phyloP scores from a whole-genome alignment of 2,797 vertebrate genomes.

The Acanthurus lineatus region DNA sequence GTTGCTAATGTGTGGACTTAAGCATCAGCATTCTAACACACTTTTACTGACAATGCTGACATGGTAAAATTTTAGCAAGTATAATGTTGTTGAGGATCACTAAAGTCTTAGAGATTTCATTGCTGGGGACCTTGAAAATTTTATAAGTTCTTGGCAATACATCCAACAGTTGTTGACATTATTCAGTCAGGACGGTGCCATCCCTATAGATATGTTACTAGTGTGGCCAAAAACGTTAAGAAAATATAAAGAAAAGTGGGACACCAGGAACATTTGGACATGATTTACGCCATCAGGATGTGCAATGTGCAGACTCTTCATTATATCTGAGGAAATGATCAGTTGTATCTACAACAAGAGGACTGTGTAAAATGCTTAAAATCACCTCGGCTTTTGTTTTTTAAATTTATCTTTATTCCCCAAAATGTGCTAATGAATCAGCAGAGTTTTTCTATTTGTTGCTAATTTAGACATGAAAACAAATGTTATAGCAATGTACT shows the following conservation, averaged over 20 bases:
- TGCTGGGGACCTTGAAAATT: background rate
- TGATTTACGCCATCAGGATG: no score
- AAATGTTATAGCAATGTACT: background rate
- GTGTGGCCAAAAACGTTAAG: background rate
- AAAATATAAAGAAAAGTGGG: no score
- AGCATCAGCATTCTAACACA: no score
- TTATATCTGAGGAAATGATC: slow-evolving; percentile 7
- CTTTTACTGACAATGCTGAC: no score
- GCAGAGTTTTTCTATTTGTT: background rate
- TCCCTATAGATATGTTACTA: background rate
- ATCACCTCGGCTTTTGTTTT: no score
- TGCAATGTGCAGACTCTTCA: background rate
- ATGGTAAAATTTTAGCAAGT: no score
- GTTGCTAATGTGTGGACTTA: no score
- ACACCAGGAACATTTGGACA: no score
- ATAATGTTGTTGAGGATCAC: no score
- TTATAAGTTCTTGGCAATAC: background rate
- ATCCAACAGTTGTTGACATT: background rate
- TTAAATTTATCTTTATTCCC: no score
- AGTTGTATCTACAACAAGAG: slow-evolving; percentile 7
- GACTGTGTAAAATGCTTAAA: background rate
- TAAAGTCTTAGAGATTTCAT: no score
- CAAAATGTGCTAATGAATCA: no score
- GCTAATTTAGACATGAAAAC: slow-evolving; percentile 1
- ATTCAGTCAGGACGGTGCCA: background rate